These are phyloP conservation scores for Bursaphelenchus mucronatus DNA, from an alignment of 1,140 invertebrate species.

Conservation along the genomic window DNA sequence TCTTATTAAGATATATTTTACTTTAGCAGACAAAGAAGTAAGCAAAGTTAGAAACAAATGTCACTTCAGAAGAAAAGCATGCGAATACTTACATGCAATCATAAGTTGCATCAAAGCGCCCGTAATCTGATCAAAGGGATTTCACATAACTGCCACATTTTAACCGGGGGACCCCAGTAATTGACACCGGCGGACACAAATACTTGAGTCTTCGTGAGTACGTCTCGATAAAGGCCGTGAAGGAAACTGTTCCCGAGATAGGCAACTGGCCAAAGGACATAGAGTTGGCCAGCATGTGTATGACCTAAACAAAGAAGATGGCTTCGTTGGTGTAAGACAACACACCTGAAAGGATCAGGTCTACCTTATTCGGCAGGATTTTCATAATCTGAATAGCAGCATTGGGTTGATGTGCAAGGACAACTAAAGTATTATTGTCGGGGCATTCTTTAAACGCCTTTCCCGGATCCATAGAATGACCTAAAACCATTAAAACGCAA, in stretches of 20 bases:
- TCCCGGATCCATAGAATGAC: constrained; percentile 35
- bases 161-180: constrained; percentile 33
- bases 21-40: neutral
- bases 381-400: constrained; percentile 31
- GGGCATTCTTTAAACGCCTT: constrained; percentile 38
- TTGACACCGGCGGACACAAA: constrained; percentile 40
- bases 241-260: constrained; percentile 30
- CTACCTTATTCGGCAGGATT: constrained; percentile 20
- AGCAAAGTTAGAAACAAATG: constrained; percentile 1
- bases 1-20: neutral
- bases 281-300: constrained; percentile 34
- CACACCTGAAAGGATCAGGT: constrained; percentile 36
- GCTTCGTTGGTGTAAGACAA: constrained; percentile 12
- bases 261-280: constrained; percentile 32
- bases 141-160: constrained; percentile 25
- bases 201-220: constrained; percentile 26
- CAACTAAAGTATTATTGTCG: constrained; percentile 21
- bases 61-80: too few species aligned
- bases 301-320: constrained; percentile 35
- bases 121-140: constrained; percentile 3
- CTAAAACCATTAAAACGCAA: constrained; percentile 5
- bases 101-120: neutral
- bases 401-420: constrained; percentile 46
- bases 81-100: constrained; percentile 2
- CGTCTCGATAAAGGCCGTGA: constrained; percentile 31